A percentile compares a stretch with the other conserved stretches of the same genome.
phyloP scores from a whole-genome alignment of 2,888 invertebrate species.

The Entomobrya multifasciata region DNA sequence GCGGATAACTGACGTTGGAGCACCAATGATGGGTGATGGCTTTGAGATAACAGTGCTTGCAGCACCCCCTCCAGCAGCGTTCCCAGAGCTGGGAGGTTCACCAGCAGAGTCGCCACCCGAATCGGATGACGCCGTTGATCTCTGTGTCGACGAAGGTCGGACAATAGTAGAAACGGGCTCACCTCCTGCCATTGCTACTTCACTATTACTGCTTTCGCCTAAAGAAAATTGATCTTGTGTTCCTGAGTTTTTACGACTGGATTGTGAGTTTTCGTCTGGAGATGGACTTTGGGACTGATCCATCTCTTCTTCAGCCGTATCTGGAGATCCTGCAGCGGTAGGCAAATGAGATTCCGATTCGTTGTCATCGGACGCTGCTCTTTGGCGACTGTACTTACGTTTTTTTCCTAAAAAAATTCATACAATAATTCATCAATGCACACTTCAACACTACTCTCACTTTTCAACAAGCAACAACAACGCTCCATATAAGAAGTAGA shows the following conservation, averaged over 20 bases:
- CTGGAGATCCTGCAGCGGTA: constrained; percentile 56
- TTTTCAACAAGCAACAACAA: background rate
- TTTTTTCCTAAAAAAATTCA: constrained; percentile 68
- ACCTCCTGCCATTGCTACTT: background rate
- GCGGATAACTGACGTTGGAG: constrained; percentile 62
- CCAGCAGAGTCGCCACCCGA: constrained; percentile 50
- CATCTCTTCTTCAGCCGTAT: constrained; percentile 63
- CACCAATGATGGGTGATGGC: constrained; percentile 57
- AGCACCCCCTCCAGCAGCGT: background rate
- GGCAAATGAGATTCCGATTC: constrained; percentile 61
- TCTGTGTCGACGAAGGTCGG: constrained; percentile 4
- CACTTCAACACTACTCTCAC: background rate
- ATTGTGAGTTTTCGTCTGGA: constrained; percentile 56
- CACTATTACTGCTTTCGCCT: background rate
- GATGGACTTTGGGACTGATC: constrained; percentile 65
- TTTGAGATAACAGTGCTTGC: constrained; percentile 35
- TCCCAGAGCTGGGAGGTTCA: background rate
- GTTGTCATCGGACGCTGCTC: constrained; percentile 70
- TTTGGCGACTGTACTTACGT: constrained; percentile 66
- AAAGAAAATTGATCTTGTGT: background rate
- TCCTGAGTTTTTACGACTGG: constrained; percentile 26
- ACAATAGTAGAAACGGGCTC: constrained; percentile 43
- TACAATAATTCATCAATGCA: background rate
- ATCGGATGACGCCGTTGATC: constrained; percentile 1
- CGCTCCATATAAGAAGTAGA: background rate